Evolutionary conservation across 2,797 vertebrate species (phyloP).

Genomic region (Tangara arthus): DNA sequence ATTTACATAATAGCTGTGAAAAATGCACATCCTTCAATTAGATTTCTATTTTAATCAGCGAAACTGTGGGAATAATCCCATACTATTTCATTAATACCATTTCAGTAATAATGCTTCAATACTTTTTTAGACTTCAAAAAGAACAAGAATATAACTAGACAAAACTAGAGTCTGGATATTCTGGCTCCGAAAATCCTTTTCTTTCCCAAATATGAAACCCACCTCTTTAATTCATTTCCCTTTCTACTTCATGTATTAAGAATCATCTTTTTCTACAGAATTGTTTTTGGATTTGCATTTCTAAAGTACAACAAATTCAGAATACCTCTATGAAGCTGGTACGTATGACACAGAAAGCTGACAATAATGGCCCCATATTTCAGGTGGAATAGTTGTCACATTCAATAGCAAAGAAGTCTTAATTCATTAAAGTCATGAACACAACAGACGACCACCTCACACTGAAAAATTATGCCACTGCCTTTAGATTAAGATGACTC

Average conservation of each 20-base stretch:
- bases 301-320: neutral
- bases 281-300: neutral
- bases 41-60: neutral
- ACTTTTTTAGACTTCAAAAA: neutral
- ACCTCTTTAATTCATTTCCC: neutral
- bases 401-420: neutral
- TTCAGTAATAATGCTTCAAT: neutral
- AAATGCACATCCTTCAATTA: neutral
- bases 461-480: neutral
- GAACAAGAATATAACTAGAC: neutral
- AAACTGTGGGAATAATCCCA: neutral
- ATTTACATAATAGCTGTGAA: neutral
- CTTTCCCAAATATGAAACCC: neutral
- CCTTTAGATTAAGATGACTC: neutral
- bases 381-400: neutral
- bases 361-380: neutral
- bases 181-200: neutral
- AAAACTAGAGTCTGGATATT: neutral
- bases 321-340: neutral
- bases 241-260: neutral
- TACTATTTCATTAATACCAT: neutral
- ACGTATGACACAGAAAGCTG: neutral
- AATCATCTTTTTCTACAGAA: neutral
- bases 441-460: neutral
- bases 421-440: neutral